A percentile compares a stretch with the other conserved stretches of the same genome.
Evolutionary conservation across 2,888 invertebrate genomes (phyloP).

Genomic region (Drosophila helvetica): DNA sequence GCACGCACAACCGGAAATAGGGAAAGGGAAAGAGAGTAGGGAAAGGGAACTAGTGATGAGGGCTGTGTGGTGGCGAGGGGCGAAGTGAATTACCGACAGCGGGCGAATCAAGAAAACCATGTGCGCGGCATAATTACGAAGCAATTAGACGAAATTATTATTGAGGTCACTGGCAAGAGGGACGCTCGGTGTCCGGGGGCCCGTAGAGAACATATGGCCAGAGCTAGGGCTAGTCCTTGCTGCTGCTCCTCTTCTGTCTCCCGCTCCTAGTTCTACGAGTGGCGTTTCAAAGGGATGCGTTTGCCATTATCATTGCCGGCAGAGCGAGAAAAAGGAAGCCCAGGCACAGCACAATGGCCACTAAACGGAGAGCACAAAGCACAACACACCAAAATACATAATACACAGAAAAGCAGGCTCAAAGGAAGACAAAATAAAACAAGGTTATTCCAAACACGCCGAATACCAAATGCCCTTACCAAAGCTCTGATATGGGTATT

Average conservation of each 20-base stretch:
- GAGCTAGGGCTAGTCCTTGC: slow-evolving; percentile 15
- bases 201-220: slow-evolving; percentile 67
- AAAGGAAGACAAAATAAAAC: not conserved
- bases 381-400: slow-evolving; percentile 40
- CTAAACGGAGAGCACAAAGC: slow-evolving; percentile 50
- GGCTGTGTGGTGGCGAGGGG: not conserved
- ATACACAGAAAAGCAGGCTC: slow-evolving; percentile 15
- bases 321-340: slow-evolving; percentile 26
- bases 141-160: slow-evolving; percentile 80
- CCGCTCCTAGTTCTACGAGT: slow-evolving; percentile 14
- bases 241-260: slow-evolving; percentile 3
- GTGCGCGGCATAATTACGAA: slow-evolving; percentile 81
- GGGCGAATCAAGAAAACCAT: slow-evolving; percentile 75
- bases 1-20: slow-evolving; percentile 35
- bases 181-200: slow-evolving; percentile 12
- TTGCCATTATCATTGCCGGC: slow-evolving; percentile 72
- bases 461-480: slow-evolving; percentile 12
- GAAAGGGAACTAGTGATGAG: slow-evolving; percentile 4
- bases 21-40: slow-evolving; percentile 16
- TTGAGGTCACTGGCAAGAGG: slow-evolving; percentile 65
- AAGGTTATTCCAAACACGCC: not conserved
- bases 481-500: not conserved
- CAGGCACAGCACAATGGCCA: slow-evolving; percentile 40
- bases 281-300: slow-evolving; percentile 71
- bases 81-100: slow-evolving; percentile 66